Evolutionary conservation across 2,888 invertebrate species (phyloP), one percentile per base, ranked within the genome.

Genomic region (Tinea semifulvella): DNA sequence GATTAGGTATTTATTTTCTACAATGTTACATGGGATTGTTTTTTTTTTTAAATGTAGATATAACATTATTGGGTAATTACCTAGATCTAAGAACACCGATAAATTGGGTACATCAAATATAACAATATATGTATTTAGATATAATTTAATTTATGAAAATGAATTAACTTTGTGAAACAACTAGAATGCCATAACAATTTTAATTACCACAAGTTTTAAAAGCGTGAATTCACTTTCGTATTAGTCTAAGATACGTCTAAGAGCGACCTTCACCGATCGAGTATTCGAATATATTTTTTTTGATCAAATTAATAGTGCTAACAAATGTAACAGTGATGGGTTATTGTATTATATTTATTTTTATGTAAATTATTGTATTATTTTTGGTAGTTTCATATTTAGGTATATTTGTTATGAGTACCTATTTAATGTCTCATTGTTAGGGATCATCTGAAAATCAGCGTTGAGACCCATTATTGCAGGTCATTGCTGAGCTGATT

Each of bases 61-160:
- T 22, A 22, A 22, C 25, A 22, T 22, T 22, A 7, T 22, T 22
- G 6, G 25, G 8, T 22, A 22, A 28, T 18, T 36, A 10, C 7
- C 36, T 18, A 36, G 18, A 3, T 36, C 18, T 36, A 36, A 36
- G 8, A 18, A 36, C 36, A 36, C 16, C 18, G n/a, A 18, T 36
- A 17, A 31, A 31, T 14, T 31, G 13, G 31, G 6, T 35, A 36
- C 16, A 36, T 18, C 5, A 36, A 36, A 36, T 11, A 36, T 36
- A 36, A 36, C 8, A 36, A 18, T 36, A 36, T 3, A n/a, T 7
- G 18, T 36, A 3, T 16, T 3, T 7, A 18, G 14, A 4, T 13
- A 36, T 36, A 36, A 10, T 3, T 18, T 18, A 14, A 35, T 14
- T 35, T 14, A 14, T 6, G 10, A 35, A 8, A 13, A 16, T 16